Evolutionary conservation across 2,888 invertebrate genomes (phyloP).

Genomic region (Netelia fuscicornis): DNA sequence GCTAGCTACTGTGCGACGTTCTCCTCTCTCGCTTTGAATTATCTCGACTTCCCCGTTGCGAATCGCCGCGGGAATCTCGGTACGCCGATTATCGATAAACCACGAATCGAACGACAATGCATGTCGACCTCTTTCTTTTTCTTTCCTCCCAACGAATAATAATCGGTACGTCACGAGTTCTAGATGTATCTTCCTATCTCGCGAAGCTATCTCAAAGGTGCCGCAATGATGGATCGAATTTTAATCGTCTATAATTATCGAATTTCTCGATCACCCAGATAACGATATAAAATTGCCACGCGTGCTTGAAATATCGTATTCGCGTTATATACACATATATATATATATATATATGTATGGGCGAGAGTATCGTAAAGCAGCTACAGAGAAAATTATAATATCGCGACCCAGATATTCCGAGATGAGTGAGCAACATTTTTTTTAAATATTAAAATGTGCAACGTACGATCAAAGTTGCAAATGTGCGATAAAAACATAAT

Average conservation of each 20-base stretch:
- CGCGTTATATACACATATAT: neutral
- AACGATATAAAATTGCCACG: constrained; percentile 49
- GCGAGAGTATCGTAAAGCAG: constrained; percentile 13
- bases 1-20: constrained; percentile 43
- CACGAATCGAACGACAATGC: neutral
- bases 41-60: constrained; percentile 39
- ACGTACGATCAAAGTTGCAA: constrained; percentile 56
- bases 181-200: neutral
- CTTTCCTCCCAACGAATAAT: constrained; percentile 16
- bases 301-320: neutral
- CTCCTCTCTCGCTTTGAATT: constrained; percentile 38
- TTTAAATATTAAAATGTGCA: constrained; percentile 34
- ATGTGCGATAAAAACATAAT: constrained; percentile 50
- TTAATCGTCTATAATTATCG: constrained; percentile 57
- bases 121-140: neutral
- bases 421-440: constrained; percentile 44
- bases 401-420: constrained; percentile 49
- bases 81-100: constrained; percentile 17
- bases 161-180: neutral
- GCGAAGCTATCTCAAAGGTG: constrained; percentile 36
- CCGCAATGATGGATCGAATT: constrained; percentile 54
- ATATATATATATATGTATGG: neutral
- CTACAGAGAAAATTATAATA: constrained; percentile 34
- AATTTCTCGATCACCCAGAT: constrained; percentile 27
- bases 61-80: constrained; percentile 37